Evolutionary conservation across 2,797 vertebrate species (phyloP), one percentile per base, ranked within the genome.

Genomic region (Notolabrus celidotus): DNA sequence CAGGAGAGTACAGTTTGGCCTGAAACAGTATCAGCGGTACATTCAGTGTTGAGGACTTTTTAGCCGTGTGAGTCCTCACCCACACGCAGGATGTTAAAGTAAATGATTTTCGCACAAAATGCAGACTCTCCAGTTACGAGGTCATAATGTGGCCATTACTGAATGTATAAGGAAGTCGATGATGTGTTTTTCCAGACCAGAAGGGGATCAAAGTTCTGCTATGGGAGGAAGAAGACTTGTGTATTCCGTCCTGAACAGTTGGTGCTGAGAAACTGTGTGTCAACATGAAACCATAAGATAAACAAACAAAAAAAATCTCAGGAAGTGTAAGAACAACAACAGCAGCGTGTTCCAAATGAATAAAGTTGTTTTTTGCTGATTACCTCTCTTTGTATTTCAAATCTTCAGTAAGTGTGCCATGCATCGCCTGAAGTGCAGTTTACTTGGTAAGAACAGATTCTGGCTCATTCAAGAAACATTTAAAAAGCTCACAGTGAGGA

Each of bases 351-450:
- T 67, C 23, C 23, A 47, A 71, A 69, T 0, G 5, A 70, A 67
- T 69, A n/a, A 53, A 64, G 46, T 46, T 64, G 64, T 59, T 75
- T 71, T 22, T 51, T 68, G 49, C 56, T 77, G 27, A 74, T 74
- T 59, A 74, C 41, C 71, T 58, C n/a, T 64, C 56, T 67, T 59
- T 72, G 33, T 66, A 41, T 78, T 69, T 51, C 29, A 42, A 70
- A 67, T 76, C 71, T 72, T 49, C 6, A 10, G 20, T 41, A 61
- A 62, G 65, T 58, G 43, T 10, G 39, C 52, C 31, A 58, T 39
- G 29, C 16, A 62, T 49, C 70, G 47, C 72, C 45, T 57, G 22
- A 80, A 68, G 58, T 54, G 51, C 7, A 52, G 50, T 64, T 59
- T 20, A 56, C 59, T 79, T 31, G 9, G 38, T 42, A 55, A 36